Evolutionary conservation across 1,140 invertebrate genomes (phyloP).

Genomic region (Bilobella aurantiaca): DNA sequence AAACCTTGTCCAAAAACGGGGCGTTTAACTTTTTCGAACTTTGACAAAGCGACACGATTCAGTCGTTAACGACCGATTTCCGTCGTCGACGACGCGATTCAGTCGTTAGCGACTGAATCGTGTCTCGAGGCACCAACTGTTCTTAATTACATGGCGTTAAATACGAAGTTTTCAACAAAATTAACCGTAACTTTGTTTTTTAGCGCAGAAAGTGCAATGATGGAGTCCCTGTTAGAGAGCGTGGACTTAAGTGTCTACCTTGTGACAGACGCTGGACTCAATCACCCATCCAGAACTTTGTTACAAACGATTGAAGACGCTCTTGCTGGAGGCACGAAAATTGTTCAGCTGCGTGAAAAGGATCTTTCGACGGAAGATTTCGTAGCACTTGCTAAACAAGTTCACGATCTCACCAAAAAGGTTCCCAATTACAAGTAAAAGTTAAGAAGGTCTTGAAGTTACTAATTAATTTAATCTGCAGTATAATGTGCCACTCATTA

Average conservation of each 20-base stretch:
- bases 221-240: neutral
- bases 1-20: too few relatives aligned
- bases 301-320: neutral
- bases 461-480: neutral
- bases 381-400: neutral
- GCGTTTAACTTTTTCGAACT: too few relatives aligned
- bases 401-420: neutral
- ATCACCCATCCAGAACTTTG: neutral
- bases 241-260: neutral
- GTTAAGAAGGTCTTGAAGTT: neutral
- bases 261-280: neutral
- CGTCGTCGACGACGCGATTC: too few relatives aligned
- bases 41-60: too few relatives aligned
- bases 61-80: too few relatives aligned
- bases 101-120: too few relatives aligned
- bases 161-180: too few relatives aligned
- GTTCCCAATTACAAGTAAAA: neutral
- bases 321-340: neutral
- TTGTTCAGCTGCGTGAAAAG: neutral
- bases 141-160: too few relatives aligned
- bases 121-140: too few relatives aligned
- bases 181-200: neutral
- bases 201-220: neutral
- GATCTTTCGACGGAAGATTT: neutral
- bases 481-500: slow-evolving; percentile 3